phyloP scores from a whole-genome alignment of 2,797 vertebrate genomes.

The Helostoma temminkii region DNA sequence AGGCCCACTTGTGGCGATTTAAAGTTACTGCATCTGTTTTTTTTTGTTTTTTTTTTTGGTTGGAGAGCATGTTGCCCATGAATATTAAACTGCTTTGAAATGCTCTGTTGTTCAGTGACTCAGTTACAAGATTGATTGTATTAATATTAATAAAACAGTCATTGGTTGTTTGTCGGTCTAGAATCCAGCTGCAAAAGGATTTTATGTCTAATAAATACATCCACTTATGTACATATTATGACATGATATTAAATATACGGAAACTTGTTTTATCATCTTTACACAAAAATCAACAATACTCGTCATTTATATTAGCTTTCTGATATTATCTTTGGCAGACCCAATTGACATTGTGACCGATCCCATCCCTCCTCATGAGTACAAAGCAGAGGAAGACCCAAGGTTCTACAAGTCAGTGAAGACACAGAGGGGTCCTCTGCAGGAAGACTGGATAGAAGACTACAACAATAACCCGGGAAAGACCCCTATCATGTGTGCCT shows the following conservation, averaged over 20 bases:
- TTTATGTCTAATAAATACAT: slow-evolving; percentile 12
- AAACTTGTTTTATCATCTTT: background rate
- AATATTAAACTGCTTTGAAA: slow-evolving; percentile 32
- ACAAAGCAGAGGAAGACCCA: slow-evolving; percentile 95
- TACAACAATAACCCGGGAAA: slow-evolving; percentile 86
- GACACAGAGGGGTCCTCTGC: slow-evolving; percentile 93
- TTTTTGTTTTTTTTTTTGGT: slow-evolving; percentile 12
- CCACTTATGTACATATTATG: background rate
- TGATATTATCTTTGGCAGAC: slow-evolving; percentile 81
- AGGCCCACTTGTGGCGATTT: slow-evolving; percentile 66
- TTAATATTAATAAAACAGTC: slow-evolving; percentile 30
- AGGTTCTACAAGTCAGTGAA: slow-evolving; percentile 92
- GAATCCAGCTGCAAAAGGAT: slow-evolving; percentile 26
- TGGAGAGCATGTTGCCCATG: background rate
- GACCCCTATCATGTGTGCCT: slow-evolving; percentile 96
- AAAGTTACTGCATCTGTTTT: slow-evolving; percentile 42
- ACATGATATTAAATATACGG: background rate
- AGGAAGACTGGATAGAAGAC: slow-evolving; percentile 94
- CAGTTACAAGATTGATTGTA: slow-evolving; percentile 39
- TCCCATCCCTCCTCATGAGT: slow-evolving; percentile 93
- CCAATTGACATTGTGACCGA: slow-evolving; percentile 98
- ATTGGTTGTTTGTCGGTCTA: slow-evolving; percentile 9
- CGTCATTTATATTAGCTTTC: slow-evolving; percentile 4
- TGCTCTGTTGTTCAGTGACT: slow-evolving; percentile 17
- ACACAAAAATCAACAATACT: slow-evolving; percentile 5